Percentiles rank a stretch among this genome's conserved stretches.
These are phyloP conservation scores for Etheostoma cragini DNA, from an alignment of 2,113 vertebrate genomes.

Conservation along the genomic window DNA sequence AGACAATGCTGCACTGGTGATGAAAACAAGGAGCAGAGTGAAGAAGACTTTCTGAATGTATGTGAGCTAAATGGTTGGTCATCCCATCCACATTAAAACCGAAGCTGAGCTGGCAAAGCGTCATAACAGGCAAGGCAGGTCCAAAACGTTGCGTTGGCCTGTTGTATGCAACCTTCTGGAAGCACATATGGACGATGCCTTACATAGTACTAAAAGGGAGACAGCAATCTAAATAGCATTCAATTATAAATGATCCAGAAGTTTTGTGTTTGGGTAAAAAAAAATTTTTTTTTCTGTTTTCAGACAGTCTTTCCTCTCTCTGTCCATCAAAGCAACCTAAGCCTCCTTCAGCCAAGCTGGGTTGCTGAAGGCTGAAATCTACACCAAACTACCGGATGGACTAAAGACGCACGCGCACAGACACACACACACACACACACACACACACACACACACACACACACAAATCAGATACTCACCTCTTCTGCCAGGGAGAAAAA, in stretches of 20 bases:
- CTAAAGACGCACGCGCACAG: slow-evolving; percentile 43
- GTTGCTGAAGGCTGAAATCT: slow-evolving; percentile 60
- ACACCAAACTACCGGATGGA: slow-evolving; percentile 68
- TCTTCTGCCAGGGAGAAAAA: slow-evolving; percentile 45
- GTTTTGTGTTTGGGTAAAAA: not conserved
- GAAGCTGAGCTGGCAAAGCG: not conserved
- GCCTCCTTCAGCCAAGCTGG: slow-evolving; percentile 43
- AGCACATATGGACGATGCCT: not conserved
- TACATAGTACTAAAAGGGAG: not conserved
- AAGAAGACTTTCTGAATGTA: not conserved
- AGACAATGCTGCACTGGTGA: not conserved
- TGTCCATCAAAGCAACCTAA: slow-evolving; percentile 69
- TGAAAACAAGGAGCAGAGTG: not conserved
- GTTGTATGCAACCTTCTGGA: not conserved
- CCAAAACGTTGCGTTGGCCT: not conserved
- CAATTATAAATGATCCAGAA: not conserved
- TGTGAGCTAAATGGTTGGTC: not conserved
- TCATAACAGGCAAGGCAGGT: no score
- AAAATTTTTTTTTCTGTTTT: slow-evolving; percentile 1
- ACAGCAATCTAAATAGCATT: not conserved
- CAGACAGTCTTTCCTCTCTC: not conserved
- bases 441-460: slow-evolving; percentile 3
- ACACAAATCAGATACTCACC: slow-evolving; percentile 39
- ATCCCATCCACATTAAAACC: not conserved
- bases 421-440: slow-evolving; percentile 4